phyloP scores from a whole-genome alignment of 2,888 invertebrate genomes.

The Sarcophaga caerulescens region DNA sequence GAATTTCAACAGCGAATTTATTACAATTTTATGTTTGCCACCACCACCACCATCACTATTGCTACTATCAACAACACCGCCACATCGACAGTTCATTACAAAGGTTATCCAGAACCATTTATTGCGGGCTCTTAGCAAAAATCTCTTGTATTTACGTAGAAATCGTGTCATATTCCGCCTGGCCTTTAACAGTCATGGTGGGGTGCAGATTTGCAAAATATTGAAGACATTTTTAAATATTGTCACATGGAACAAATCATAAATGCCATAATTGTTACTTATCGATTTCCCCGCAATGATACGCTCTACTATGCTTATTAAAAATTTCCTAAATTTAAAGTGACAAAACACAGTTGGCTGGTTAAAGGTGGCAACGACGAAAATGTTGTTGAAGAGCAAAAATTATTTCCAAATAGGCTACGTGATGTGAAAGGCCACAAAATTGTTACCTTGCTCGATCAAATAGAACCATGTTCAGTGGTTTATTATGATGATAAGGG shows the following conservation, averaged over 20 bases:
- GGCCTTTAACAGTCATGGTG: not conserved
- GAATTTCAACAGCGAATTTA: slow-evolving; percentile 33
- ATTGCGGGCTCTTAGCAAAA: slow-evolving; percentile 48
- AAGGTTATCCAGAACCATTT: slow-evolving; percentile 58
- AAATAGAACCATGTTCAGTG: slow-evolving; percentile 37
- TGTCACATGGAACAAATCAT: slow-evolving; percentile 42
- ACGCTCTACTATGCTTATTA: slow-evolving; percentile 23
- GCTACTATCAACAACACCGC: not conserved
- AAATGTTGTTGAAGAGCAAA: not conserved
- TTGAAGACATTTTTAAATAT: slow-evolving; percentile 21
- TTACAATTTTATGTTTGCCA: slow-evolving; percentile 29
- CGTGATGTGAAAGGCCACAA: slow-evolving; percentile 36
- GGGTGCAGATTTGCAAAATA: slow-evolving; percentile 33
- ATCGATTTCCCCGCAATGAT: slow-evolving; percentile 3
- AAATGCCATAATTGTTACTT: slow-evolving; percentile 47
- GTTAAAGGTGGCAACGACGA: not conserved
- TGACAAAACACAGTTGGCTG: not conserved
- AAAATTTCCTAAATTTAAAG: slow-evolving; percentile 21
- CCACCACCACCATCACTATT: slow-evolving; percentile 1
- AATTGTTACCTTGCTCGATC: slow-evolving; percentile 46
- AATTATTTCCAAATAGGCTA: slow-evolving; percentile 37
- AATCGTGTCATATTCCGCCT: slow-evolving; percentile 36
- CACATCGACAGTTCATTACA: slow-evolving; percentile 54
- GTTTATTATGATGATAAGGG: slow-evolving; percentile 29
- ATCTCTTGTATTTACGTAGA: slow-evolving; percentile 17